A percentile compares a stretch with the other conserved stretches of the same genome.
Conservation (phyloP, 2,113 vertebrate genomes). For the Hippopotamus amphibius region DNA sequence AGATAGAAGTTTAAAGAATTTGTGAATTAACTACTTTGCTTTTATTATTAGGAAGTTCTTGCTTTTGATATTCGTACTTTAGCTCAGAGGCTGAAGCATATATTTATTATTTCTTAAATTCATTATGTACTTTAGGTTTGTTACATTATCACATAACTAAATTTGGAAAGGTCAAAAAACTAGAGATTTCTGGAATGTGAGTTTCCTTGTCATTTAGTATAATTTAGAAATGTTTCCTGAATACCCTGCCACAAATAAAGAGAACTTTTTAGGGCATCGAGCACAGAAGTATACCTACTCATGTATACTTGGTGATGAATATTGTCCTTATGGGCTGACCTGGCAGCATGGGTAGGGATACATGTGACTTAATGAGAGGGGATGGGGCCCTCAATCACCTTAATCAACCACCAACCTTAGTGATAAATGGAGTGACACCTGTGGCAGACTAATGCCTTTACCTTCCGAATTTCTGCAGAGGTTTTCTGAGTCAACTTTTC, state of each 20-base stretch:
- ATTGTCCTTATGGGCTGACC: not conserved
- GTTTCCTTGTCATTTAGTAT: not conserved
- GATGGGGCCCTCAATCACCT: not conserved
- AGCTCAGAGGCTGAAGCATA: not conserved
- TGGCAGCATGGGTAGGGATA: not conserved
- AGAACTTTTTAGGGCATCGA: not conserved
- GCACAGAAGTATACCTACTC: not conserved
- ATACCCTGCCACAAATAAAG: not conserved
- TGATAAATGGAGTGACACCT: not conserved
- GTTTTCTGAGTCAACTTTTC: not conserved
- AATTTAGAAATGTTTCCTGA: not conserved
- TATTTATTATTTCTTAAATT: slow-evolving; percentile 24
- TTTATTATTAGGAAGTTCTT: slow-evolving; percentile 35
- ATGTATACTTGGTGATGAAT: not conserved
- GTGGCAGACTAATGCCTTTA: not conserved
- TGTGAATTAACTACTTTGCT: not conserved
- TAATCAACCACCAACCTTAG: not conserved
- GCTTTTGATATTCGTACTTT: not conserved
- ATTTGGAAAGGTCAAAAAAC: not conserved
- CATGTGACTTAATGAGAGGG: not conserved
- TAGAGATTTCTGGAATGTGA: not conserved
- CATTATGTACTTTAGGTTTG: not conserved
- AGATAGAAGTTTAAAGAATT: not conserved
- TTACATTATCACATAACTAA: not conserved
- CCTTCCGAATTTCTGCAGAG: not conserved